Evolutionary conservation across 2,888 invertebrate species (phyloP).

Genomic region (Drosophila putrida): DNA sequence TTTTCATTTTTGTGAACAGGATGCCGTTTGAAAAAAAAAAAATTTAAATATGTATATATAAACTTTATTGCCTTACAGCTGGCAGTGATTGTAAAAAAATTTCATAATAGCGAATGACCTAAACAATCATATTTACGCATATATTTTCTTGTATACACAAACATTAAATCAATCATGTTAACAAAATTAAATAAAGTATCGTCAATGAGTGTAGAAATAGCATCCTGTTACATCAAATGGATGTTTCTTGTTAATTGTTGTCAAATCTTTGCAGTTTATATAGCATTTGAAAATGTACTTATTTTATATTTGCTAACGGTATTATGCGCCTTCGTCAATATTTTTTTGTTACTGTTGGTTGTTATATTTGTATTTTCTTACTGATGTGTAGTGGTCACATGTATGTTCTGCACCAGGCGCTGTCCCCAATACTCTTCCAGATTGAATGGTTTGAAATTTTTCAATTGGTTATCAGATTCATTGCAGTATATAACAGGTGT

Average conservation of each 20-base stretch:
- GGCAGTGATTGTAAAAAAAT: slow-evolving; percentile 60
- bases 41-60: slow-evolving; percentile 5
- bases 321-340: slow-evolving; percentile 56
- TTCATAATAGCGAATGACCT: slow-evolving; percentile 10
- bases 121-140: slow-evolving; percentile 5
- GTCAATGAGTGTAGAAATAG: slow-evolving; percentile 27
- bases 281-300: slow-evolving; percentile 49
- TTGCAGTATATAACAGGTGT: slow-evolving; percentile 83
- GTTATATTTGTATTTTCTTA: slow-evolving; percentile 32
- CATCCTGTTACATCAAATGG: slow-evolving; percentile 35
- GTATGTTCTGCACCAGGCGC: slow-evolving; percentile 89
- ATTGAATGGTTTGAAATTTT: slow-evolving; percentile 93
- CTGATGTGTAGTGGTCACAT: slow-evolving; percentile 78
- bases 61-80: slow-evolving; percentile 61
- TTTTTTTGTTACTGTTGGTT: slow-evolving; percentile 20
- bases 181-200: slow-evolving; percentile 18
- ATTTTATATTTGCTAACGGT: slow-evolving; percentile 48
- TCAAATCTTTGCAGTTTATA: slow-evolving; percentile 42
- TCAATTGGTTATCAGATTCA: slow-evolving; percentile 86
- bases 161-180: slow-evolving; percentile 19
- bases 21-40: slow-evolving; percentile 29
- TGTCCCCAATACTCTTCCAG: slow-evolving; percentile 92
- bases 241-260: slow-evolving; percentile 23
- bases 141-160: slow-evolving; percentile 1
- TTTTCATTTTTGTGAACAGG: slow-evolving; percentile 12